Evolutionary conservation across 2,113 vertebrate species (phyloP).

Genomic region (Azemiops feae): DNA sequence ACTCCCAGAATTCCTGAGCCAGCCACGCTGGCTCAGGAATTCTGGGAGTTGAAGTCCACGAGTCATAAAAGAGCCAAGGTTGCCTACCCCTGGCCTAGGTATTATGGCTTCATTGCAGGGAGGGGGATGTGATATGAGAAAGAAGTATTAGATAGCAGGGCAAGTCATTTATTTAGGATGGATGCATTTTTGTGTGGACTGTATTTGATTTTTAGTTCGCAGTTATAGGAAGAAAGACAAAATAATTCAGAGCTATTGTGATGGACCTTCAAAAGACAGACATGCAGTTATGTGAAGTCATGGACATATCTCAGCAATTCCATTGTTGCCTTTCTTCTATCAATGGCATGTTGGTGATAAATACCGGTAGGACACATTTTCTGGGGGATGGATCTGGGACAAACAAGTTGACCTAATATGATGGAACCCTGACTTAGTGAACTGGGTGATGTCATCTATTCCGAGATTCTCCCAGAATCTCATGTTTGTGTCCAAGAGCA

Average conservation of each 20-base stretch:
- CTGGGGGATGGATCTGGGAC: not conserved
- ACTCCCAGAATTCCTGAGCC: too few relatives aligned
- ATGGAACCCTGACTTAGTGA: not conserved
- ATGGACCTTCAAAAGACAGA: not conserved
- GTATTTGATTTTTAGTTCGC: not conserved
- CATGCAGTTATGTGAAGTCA: not conserved
- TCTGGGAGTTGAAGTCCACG: too few relatives aligned
- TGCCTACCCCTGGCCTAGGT: too few relatives aligned
- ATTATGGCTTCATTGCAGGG: not conserved
- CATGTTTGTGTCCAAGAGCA: not conserved
- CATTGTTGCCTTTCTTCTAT: not conserved
- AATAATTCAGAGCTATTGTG: not conserved
- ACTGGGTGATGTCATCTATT: not conserved
- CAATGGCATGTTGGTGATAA: not conserved
- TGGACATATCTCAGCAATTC: not conserved
- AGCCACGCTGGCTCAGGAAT: too few relatives aligned
- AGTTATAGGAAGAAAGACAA: not conserved
- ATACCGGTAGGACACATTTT: not conserved
- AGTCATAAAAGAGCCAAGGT: too few relatives aligned
- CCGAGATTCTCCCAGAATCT: not conserved
- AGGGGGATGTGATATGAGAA: not conserved
- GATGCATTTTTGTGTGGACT: not conserved
- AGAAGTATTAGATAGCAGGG: not conserved
- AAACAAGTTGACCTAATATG: not conserved
- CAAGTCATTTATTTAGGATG: not conserved